Conservation (phyloP, 1,140 invertebrate species). For the Pseudomyrmex flavicornis region DNA sequence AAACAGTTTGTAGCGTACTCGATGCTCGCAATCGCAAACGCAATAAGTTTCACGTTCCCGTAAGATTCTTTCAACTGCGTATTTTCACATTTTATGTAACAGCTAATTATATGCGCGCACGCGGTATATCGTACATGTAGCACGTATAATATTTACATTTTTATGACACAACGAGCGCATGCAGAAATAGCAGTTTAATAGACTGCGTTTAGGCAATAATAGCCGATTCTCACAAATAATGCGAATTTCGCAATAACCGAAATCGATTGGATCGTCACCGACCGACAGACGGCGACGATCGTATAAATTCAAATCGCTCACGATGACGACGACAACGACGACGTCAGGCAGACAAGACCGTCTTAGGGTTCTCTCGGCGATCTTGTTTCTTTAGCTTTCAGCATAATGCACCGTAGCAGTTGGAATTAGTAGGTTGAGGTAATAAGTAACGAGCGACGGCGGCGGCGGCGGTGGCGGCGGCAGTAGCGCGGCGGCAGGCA, state of each 20-base stretch:
- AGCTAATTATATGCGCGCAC: too few species aligned
- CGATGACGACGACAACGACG: slow-evolving; percentile 61
- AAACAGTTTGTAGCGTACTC: slow-evolving; percentile 13
- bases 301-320: slow-evolving; percentile 76
- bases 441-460: slow-evolving; percentile 78
- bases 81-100: neutral
- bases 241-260: neutral
- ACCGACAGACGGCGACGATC: neutral
- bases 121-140: too few species aligned
- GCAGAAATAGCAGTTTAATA: neutral
- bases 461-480: slow-evolving; percentile 45
- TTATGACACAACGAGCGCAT: too few species aligned
- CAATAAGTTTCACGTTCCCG: too few species aligned
- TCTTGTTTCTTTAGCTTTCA: slow-evolving; percentile 58
- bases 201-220: neutral
- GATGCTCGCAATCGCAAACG: neutral
- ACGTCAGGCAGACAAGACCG: slow-evolving; percentile 48
- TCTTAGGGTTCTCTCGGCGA: slow-evolving; percentile 34
- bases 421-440: slow-evolving; percentile 81
- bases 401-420: slow-evolving; percentile 41
- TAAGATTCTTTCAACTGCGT: neutral
- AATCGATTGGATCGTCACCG: neutral
- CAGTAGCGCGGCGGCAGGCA: slow-evolving; percentile 68
- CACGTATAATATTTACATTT: too few species aligned
- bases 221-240: neutral